Evolutionary conservation across 2,888 invertebrate species (phyloP).

Genomic region (Selenia dentaria): DNA sequence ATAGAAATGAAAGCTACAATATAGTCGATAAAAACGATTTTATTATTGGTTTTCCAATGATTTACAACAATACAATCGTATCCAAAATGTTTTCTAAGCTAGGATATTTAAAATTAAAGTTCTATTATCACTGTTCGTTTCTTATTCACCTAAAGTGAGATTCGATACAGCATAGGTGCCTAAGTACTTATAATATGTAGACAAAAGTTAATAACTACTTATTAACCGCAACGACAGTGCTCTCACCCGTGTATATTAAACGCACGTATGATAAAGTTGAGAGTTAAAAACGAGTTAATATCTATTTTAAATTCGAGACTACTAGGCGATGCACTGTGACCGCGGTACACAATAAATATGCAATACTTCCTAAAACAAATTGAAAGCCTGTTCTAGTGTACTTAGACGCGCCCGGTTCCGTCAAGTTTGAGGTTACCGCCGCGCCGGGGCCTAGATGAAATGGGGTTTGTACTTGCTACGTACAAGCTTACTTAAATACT

Average conservation of each 20-base stretch:
- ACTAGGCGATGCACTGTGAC: conserved; percentile 30
- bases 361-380: conserved; percentile 38
- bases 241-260: conserved; percentile 17
- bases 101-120: conserved; percentile 57
- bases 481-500: conserved; percentile 36
- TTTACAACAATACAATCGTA: conserved; percentile 72
- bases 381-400: conserved; percentile 31
- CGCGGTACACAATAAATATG: conserved; percentile 47
- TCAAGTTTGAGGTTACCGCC: conserved; percentile 2
- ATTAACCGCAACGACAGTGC: conserved; percentile 38
- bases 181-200: conserved; percentile 30
- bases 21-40: conserved; percentile 58
- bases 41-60: conserved; percentile 66
- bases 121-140: conserved; percentile 65
- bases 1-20: conserved; percentile 4
- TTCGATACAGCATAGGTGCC: conserved; percentile 43
- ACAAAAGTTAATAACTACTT: conserved; percentile 34
- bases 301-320: conserved; percentile 32
- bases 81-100: conserved; percentile 67
- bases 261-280: conserved; percentile 19
- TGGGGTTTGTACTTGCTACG: conserved; percentile 40
- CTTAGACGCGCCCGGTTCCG: background rate
- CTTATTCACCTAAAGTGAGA: conserved; percentile 47
- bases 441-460: conserved; percentile 14
- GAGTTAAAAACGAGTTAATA: conserved; percentile 32